These are phyloP conservation scores for Philopedon plagiatum DNA, from an alignment of 2,888 invertebrate species.

Conservation along the genomic window DNA sequence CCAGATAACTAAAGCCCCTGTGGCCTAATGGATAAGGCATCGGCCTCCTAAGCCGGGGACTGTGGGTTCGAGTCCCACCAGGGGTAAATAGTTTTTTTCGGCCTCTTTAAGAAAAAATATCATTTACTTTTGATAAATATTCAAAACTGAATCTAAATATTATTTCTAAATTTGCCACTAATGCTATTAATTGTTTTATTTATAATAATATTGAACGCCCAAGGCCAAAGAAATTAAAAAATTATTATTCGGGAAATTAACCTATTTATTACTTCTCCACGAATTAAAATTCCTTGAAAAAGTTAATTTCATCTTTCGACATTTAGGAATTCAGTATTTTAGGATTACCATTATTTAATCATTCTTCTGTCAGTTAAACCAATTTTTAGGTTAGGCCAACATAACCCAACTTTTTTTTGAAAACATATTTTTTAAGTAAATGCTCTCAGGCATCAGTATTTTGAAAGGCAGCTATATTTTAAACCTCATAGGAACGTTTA, in stretches of 20 bases:
- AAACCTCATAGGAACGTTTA: not conserved
- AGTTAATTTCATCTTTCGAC: not conserved
- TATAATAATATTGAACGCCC: too few species aligned
- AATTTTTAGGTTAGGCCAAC: not conserved
- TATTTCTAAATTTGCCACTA: too few species aligned
- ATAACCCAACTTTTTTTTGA: not conserved
- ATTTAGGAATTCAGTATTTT: not conserved
- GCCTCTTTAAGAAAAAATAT: not conserved
- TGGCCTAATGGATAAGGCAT: constrained; percentile 89
- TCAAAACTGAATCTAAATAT: not conserved
- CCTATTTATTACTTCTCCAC: too few species aligned
- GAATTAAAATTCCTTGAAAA: too few species aligned
- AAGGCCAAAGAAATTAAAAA: too few species aligned
- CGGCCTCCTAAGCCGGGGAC: constrained; percentile 89
- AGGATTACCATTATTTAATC: not conserved
- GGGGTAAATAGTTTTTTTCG: constrained; percentile 73
- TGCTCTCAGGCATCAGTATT: not conserved
- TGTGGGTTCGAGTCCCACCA: constrained; percentile 91
- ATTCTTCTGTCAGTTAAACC: not conserved
- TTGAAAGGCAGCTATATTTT: not conserved
- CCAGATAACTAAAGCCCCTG: constrained; percentile 74
- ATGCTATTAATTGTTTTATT: too few species aligned
- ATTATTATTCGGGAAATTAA: too few species aligned
- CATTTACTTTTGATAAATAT: not conserved
- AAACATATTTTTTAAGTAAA: not conserved